These are phyloP conservation scores for Calephelis virginiensis DNA, from an alignment of 1,140 invertebrate genomes.

Conservation along the genomic window DNA sequence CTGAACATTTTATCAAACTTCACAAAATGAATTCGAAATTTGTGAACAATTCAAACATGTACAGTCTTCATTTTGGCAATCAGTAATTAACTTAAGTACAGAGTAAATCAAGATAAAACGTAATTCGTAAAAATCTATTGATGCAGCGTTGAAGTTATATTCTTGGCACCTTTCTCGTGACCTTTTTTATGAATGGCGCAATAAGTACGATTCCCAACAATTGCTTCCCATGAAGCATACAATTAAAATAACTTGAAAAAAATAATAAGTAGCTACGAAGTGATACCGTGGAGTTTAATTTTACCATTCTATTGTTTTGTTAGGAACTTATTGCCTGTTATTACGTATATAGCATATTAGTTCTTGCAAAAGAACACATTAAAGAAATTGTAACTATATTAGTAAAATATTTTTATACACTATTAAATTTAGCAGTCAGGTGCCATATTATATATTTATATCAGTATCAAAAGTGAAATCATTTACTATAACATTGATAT, in stretches of 20 bases:
- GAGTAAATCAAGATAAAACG: background rate
- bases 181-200: conserved; percentile 41
- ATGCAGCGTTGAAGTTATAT: background rate
- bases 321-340: conserved; percentile 41
- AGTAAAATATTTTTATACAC: background rate
- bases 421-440: too few relatives aligned
- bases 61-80: too few relatives aligned
- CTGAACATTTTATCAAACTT: too few relatives aligned
- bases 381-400: background rate
- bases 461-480: background rate
- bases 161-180: conserved; percentile 37
- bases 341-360: conserved; percentile 7
- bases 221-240: conserved; percentile 59
- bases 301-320: conserved; percentile 37
- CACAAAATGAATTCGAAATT: too few relatives aligned
- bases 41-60: too few relatives aligned
- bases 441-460: too few relatives aligned
- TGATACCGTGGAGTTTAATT: conserved; percentile 43
- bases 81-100: too few relatives aligned
- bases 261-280: conserved; percentile 34
- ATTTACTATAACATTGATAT: too few relatives aligned
- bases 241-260: conserved; percentile 51
- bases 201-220: conserved; percentile 59
- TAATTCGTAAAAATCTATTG: background rate
- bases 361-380: conserved; percentile 11